Percentiles rank a stretch among this genome's conserved stretches.
phyloP scores from a whole-genome alignment of 2,888 invertebrate genomes.

The Ophioninae sp. region DNA sequence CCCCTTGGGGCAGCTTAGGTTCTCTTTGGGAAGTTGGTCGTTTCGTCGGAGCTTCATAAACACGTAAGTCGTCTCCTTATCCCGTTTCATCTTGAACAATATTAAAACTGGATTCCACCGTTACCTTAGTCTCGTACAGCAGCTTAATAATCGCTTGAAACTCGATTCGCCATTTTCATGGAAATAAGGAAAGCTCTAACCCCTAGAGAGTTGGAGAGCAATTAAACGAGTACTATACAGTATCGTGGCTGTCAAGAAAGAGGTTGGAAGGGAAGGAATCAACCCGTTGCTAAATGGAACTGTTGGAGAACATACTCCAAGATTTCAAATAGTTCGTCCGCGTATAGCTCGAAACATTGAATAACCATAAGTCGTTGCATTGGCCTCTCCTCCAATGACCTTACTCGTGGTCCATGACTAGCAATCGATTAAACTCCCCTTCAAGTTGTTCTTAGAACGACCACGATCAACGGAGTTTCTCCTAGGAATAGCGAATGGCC shows the following conservation, averaged over 20 bases:
- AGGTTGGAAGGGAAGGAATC: too few species aligned
- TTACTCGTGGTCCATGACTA: background rate
- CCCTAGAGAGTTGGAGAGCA: background rate
- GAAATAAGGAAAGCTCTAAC: background rate
- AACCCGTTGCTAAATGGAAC: too few species aligned
- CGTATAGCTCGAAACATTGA: too few species aligned
- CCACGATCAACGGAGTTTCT: conserved; percentile 1
- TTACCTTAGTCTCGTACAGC: background rate
- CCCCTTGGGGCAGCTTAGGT: conserved; percentile 42
- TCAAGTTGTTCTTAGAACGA: background rate
- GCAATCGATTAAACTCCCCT: background rate
- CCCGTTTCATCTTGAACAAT: conserved; percentile 28
- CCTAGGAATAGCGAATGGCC: background rate
- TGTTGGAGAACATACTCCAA: too few species aligned
- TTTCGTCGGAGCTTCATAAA: conserved; percentile 43
- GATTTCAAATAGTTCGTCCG: too few species aligned
- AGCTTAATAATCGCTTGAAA: conserved; percentile 26
- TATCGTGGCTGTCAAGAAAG: too few species aligned
- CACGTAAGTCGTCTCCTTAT: conserved; percentile 15
- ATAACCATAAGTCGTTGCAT: too few species aligned
- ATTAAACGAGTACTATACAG: background rate
- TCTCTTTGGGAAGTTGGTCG: conserved; percentile 2
- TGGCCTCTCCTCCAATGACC: background rate
- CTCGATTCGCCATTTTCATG: conserved; percentile 15
- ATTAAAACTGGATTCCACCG: conserved; percentile 50